Conservation (phyloP, 2,888 invertebrate species). For the Troglohyphantes excavatus region DNA sequence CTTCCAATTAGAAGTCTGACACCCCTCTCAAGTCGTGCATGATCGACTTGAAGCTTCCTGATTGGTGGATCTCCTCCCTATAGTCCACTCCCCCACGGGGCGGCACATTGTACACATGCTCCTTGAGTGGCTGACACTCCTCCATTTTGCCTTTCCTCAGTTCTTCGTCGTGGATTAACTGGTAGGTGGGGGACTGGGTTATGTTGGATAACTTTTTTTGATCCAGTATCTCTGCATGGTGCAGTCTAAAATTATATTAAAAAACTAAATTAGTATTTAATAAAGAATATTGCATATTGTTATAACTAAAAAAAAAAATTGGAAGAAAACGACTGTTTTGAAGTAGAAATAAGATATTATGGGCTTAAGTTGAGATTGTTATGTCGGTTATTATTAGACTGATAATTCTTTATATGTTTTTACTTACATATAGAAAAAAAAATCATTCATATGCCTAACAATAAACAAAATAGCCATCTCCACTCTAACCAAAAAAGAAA, state of each 20-base stretch:
- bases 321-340: too few species aligned
- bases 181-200: constrained; percentile 80
- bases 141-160: constrained; percentile 77
- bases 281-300: too few species aligned
- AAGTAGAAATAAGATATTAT: too few species aligned
- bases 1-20: constrained; percentile 42
- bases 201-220: constrained; percentile 54
- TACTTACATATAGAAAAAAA: too few species aligned
- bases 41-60: constrained; percentile 73
- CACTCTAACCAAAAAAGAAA: too few species aligned
- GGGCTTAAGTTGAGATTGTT: too few species aligned
- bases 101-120: constrained; percentile 74
- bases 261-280: too few species aligned
- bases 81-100: constrained; percentile 31
- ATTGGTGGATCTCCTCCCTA: constrained; percentile 71
- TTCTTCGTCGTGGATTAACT: constrained; percentile 79
- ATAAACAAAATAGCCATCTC: too few species aligned
- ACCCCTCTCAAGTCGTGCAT: constrained; percentile 70
- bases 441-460: too few species aligned
- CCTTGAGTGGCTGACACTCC: constrained; percentile 78
- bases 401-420: too few species aligned
- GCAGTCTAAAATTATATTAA: constrained; percentile 18
- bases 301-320: too few species aligned
- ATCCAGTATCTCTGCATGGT: constrained; percentile 39
- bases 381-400: too few species aligned